Percentiles rank a stretch among this genome's conserved stretches.
These are phyloP conservation scores for Drosophila miranda DNA, from an alignment of 1,140 invertebrate species.

Conservation along the genomic window DNA sequence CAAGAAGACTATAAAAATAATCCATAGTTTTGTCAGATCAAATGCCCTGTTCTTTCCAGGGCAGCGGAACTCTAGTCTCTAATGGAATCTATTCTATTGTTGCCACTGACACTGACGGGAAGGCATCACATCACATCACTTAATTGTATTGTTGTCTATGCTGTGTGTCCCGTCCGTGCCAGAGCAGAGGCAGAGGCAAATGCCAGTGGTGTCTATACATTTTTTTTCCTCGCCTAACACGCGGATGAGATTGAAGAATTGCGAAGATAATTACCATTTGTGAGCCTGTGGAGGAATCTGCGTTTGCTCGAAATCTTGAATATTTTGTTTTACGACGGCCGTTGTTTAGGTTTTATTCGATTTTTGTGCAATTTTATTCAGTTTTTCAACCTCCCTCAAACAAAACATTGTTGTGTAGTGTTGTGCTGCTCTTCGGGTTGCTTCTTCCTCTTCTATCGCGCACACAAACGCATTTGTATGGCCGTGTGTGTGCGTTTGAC, in stretches of 20 bases:
- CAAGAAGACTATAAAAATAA: conserved; percentile 5
- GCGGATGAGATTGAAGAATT: conserved; percentile 29
- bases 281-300: conserved; percentile 68
- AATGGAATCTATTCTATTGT: too few species aligned
- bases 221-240: conserved; percentile 22
- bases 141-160: conserved; percentile 46
- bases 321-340: conserved; percentile 31
- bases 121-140: background rate
- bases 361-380: conserved; percentile 55
- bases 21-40: background rate
- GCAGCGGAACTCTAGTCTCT: too few species aligned
- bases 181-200: conserved; percentile 8
- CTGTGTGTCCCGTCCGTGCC: conserved; percentile 15
- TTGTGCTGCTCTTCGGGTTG: conserved; percentile 16
- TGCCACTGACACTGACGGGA: too few species aligned
- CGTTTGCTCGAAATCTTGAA: conserved; percentile 68
- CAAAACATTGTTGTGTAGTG: conserved; percentile 59
- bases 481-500: conserved; percentile 39
- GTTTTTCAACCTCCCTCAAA: conserved; percentile 63
- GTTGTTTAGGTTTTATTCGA: conserved; percentile 31
- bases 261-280: conserved; percentile 56
- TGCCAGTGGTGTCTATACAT: conserved; percentile 34
- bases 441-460: conserved; percentile 27
- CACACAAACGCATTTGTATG: conserved; percentile 6
- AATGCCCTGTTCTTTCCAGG: too few species aligned